These are phyloP conservation scores for Rousettus madagascariensis DNA, from an alignment of 2,797 vertebrate species.

Conservation along the genomic window DNA sequence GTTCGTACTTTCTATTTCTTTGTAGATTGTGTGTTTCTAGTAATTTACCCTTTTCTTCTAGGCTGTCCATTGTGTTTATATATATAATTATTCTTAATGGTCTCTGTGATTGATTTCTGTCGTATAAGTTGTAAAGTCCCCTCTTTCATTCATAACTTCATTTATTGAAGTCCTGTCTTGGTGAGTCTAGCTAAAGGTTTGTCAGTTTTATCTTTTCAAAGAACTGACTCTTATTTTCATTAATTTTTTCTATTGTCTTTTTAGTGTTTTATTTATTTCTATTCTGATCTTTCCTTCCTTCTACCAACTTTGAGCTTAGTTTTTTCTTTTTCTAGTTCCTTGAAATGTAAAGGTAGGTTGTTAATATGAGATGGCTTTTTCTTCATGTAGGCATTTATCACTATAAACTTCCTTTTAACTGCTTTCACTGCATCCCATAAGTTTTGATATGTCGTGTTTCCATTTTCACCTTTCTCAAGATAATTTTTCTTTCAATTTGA, in stretches of 20 bases:
- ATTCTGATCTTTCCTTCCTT: not conserved
- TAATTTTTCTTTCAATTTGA: not conserved
- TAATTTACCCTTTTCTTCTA: not conserved
- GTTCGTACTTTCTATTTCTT: not conserved
- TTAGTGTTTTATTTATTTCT: not conserved
- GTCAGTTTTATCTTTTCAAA: not conserved
- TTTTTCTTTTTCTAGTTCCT: not conserved
- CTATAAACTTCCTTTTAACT: not conserved
- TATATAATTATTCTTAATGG: not conserved
- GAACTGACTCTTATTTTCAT: not conserved
- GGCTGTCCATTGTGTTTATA: not conserved
- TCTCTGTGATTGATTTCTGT: not conserved
- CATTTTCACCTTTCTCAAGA: not conserved
- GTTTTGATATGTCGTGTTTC: not conserved
- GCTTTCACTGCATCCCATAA: not conserved
- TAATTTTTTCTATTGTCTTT: not conserved
- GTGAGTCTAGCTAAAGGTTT: not conserved
- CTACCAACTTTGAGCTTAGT: not conserved
- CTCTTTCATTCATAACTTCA: not conserved
- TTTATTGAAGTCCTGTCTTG: not conserved
- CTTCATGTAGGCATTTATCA: not conserved
- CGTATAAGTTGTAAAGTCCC: not conserved
- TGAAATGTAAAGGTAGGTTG: not conserved
- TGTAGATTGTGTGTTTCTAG: not conserved
- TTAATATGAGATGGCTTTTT: not conserved